Conservation (phyloP, 1,140 invertebrate species). For the Polyergus mexicanus region DNA sequence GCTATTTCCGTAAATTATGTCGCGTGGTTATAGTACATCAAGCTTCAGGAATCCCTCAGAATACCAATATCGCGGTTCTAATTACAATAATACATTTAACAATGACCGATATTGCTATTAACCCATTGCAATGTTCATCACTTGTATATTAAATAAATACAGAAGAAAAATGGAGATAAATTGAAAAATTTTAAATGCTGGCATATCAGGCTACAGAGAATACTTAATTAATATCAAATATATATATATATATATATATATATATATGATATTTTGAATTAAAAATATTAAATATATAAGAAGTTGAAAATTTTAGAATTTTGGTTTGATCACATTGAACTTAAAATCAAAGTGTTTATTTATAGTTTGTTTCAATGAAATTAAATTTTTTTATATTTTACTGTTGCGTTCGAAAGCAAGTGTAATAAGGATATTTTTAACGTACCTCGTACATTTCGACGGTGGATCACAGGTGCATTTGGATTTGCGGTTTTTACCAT, state of each 20-base stretch:
- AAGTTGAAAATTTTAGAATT: background rate
- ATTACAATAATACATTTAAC: conserved; percentile 73
- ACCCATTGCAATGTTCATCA: conserved; percentile 34
- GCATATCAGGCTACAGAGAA: background rate
- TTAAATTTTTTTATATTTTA: background rate
- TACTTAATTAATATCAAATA: background rate
- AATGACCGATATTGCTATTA: conserved; percentile 72
- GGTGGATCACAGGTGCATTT: conserved; percentile 19
- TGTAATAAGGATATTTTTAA: background rate
- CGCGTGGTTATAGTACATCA: conserved; percentile 59
- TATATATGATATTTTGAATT: background rate
- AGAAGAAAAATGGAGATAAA: background rate
- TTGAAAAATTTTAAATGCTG: background rate
- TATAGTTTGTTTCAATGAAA: background rate
- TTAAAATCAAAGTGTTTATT: background rate
- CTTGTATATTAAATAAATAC: conserved; percentile 15
- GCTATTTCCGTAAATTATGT: conserved; percentile 81
- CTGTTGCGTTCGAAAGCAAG: background rate
- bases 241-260: background rate
- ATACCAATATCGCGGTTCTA: conserved; percentile 74
- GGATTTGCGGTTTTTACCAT: conserved; percentile 45
- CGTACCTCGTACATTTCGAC: background rate
- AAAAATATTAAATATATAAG: background rate
- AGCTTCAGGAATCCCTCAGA: conserved; percentile 73
- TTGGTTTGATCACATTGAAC: background rate